Base-by-base conservation (phyloP, 2,797 vertebrate genomes). In the Podarcis siculus region DNA sequence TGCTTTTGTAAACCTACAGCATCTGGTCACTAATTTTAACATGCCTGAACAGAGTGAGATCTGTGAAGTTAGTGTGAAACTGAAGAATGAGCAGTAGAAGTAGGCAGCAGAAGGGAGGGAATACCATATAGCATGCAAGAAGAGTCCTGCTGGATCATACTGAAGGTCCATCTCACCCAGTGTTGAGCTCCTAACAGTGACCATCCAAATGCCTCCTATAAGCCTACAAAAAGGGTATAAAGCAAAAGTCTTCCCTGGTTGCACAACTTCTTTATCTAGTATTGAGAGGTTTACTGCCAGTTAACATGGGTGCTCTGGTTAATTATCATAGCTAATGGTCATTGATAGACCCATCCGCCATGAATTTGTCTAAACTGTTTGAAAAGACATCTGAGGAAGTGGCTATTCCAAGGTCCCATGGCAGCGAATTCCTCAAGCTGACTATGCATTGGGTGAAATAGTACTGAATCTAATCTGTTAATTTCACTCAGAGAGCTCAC, bases 21-120 rank as follows among this genome's bases (percentile, higher is more conserved):
- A 97, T 94, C 96, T 95, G 95, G 95, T 85, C 89, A 90, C 93
- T 96, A 88, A 94, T 89, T 94, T 95, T 94, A 85, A 95, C 93
- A 94, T 95, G 89, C 93, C 91, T 93, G 92, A 93, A 92, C 9
- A 93, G 90, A 95, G 39, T 89, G 92, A 91, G 93, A 91, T 89
- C 79, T 87, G 84, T 67, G 84, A 92, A 90, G 90, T 86, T 89
- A 93, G 92, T 92, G 90, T 90, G 92, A 91, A 84, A 88, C 82
- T 86, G 89, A 94, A 91, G 93, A 93, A 92, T 55, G 94, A 93
- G 89, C 64, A 79, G 77, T 61, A 73, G 77, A 77, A 92, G 39
- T 15, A 42, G 30, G 25, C 6, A 42, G 37, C 5, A 39, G 35
- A 23, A n/a, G n/a, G 2, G 32, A 21, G 12, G 3, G 7, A 25